phyloP scores from a whole-genome alignment of 2,113 vertebrate genomes.

The Plecotus auritus region DNA sequence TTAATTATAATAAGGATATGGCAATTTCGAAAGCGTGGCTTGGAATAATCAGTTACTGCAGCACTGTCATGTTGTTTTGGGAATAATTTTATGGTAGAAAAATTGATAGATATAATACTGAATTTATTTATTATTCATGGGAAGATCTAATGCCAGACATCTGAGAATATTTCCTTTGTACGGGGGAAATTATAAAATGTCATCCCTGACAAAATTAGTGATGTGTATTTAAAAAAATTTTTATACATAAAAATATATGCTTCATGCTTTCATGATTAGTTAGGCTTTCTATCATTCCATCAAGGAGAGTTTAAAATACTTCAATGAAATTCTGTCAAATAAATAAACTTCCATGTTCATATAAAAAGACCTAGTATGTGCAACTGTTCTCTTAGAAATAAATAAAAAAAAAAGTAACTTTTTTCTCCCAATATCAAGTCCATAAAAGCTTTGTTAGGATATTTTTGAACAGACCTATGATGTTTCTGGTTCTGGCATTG shows the following conservation, averaged over 20 bases:
- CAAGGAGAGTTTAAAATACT: neutral
- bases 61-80: neutral
- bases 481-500: neutral
- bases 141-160: neutral
- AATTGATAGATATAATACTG: slow-evolving; percentile 30
- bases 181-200: slow-evolving; percentile 35
- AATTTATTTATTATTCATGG: slow-evolving; percentile 56
- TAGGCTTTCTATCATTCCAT: neutral
- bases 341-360: neutral
- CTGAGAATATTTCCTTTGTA: neutral
- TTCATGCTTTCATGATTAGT: neutral
- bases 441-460: neutral
- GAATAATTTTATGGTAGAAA: slow-evolving; percentile 45
- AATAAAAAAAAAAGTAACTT: neutral
- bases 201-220: slow-evolving; percentile 30
- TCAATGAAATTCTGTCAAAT: neutral
- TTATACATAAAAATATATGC: neutral
- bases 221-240: neutral
- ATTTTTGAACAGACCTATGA: neutral
- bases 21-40: neutral
- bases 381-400: neutral
- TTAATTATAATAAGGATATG: slow-evolving; percentile 36
- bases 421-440: neutral
- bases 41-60: neutral
- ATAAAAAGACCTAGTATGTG: neutral